Conservation (phyloP, 2,888 invertebrate genomes). For the Lagria hirta region DNA sequence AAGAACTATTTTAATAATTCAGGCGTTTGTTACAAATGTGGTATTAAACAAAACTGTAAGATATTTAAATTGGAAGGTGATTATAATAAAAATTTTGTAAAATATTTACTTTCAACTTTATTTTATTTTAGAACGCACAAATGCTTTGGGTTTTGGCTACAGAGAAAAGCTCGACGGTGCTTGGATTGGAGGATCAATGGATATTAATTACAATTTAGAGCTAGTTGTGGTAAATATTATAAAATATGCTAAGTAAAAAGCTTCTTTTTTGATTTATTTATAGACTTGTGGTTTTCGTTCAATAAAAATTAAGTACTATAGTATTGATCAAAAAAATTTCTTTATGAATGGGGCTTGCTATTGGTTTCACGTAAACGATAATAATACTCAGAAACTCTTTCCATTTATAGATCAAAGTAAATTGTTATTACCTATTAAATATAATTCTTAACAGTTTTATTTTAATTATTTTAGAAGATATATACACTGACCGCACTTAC, state of each 20-base stretch:
- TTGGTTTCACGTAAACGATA: constrained; percentile 37
- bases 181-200: constrained; percentile 53
- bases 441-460: too few relatives aligned
- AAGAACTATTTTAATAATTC: constrained; percentile 36
- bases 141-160: too few relatives aligned
- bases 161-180: constrained; percentile 35
- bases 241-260: too few relatives aligned
- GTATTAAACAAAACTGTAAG: constrained; percentile 36
- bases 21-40: constrained; percentile 46
- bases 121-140: too few relatives aligned
- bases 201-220: constrained; percentile 41
- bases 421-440: too few relatives aligned
- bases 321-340: constrained; percentile 37
- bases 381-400: constrained; percentile 26
- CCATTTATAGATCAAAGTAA: too few relatives aligned
- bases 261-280: too few relatives aligned
- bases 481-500: too few relatives aligned
- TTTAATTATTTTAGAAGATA: too few relatives aligned
- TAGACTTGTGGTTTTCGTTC: constrained; percentile 32
- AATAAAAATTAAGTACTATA: too few relatives aligned
- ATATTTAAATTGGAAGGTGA: constrained; percentile 38
- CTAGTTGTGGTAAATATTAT: constrained; percentile 44
- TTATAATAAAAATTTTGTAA: not conserved
- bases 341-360: constrained; percentile 47
- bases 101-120: not conserved